These are phyloP conservation scores for Pelmatolapia mariae DNA, from an alignment of 2,113 vertebrate species.

Conservation along the genomic window DNA sequence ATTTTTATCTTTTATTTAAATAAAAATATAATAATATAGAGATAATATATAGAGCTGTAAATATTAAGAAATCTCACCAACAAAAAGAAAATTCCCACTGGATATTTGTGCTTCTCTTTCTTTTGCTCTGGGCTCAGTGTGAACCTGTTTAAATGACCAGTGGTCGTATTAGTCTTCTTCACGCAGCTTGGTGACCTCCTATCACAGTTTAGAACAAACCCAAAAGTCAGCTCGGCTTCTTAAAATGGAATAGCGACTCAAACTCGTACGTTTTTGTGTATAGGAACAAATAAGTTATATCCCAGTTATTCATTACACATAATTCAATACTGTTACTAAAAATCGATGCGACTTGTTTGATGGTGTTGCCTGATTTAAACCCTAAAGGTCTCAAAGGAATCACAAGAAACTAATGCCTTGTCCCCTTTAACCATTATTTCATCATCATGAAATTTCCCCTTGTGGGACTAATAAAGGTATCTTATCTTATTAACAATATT, in stretches of 20 bases:
- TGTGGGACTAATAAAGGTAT: too few species aligned
- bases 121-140: not conserved
- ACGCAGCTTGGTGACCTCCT: too few species aligned
- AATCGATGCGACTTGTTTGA: not conserved
- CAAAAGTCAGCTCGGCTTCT: not conserved
- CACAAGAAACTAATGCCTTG: not conserved
- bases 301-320: not conserved
- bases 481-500: not conserved
- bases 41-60: not conserved
- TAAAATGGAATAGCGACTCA: accelerated
- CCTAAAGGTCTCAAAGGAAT: not conserved
- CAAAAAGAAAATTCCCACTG: not conserved
- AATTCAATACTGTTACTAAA: not conserved
- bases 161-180: too few species aligned
- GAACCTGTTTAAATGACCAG: not conserved
- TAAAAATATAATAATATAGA: not conserved
- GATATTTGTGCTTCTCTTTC: not conserved
- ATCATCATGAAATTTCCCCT: too few species aligned
- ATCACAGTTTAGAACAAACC: not conserved
- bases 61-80: not conserved
- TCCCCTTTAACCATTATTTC: not conserved
- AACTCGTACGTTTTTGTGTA: accelerated
- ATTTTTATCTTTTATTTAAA: not conserved
- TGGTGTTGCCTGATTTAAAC: not conserved
- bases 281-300: not conserved